Base-by-base conservation (phyloP, 2,113 vertebrate species). In the Sciurus niger region DNA sequence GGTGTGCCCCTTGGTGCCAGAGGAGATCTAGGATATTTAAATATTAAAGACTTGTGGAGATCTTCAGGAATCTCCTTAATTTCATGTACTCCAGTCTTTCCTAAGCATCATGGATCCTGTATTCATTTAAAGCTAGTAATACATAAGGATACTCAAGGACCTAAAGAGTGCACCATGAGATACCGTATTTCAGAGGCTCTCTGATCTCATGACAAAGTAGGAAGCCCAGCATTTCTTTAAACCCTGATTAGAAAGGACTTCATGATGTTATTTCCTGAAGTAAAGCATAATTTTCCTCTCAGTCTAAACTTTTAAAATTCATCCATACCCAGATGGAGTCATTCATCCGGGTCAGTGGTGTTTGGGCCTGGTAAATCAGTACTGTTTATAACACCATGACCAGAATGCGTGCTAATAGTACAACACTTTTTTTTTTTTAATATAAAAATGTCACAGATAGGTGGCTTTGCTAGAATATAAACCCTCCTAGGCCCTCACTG, bases 141-240 rank as follows among this genome's bases (percentile, higher is more conserved):
- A 24, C 3, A 51, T 3, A 73, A 60, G 80, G 51, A 30, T 8
- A 51, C 7, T n/a, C 14, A 4, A 28, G 43, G 32, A 76, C 28
- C 67, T 24, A 37, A 73, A 88, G 58, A 70, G 8, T 28, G n/a
- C 2, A 22, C 32, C 46, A 63, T 7, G 17, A 85, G 37, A 67
- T 58, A 17, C 78, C 34, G 13, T 14, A 65, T 90, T 63, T 76
- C 46, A 90, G 83, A 67, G 55, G 28, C 30, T 90, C 32, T 79
- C 73, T 94, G 58, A 79, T 87, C 51, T 93, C 65, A 46, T 18
- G 20, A n/a, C 25, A 67, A 37, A 90, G 8, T 30, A 74, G 58
- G 70, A 96, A 96, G 53, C 28, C 7, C 11, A 73, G 32, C 20
- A 77, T 95, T 34, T 93, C 58, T 85, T 60, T 85, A 84, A 40